phyloP scores from a whole-genome alignment of 2,113 vertebrate species.

The Dascyllus trimaculatus region DNA sequence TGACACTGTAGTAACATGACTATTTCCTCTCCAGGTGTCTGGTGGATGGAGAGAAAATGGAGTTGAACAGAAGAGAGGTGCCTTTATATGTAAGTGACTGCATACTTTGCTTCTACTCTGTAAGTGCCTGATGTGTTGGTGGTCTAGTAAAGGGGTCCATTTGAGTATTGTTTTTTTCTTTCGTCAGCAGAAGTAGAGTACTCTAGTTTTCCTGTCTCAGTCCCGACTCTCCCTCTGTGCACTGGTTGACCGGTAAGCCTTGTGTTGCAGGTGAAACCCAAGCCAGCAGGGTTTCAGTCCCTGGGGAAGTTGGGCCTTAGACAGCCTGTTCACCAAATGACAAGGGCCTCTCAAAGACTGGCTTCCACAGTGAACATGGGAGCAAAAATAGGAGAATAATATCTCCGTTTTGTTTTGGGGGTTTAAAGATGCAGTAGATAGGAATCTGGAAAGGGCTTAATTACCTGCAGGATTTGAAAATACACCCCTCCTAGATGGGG shows the following conservation, averaged over 20 bases:
- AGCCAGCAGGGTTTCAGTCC: constrained; percentile 62
- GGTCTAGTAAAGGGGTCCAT: not conserved
- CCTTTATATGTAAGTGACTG: constrained; percentile 92
- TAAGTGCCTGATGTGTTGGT: not conserved
- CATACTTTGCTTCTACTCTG: not conserved
- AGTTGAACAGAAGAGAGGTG: constrained; percentile 88
- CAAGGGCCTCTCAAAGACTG: constrained; percentile 21
- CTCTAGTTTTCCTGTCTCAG: constrained; percentile 18
- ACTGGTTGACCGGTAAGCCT: constrained; percentile 41
- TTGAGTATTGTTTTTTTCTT: not conserved
- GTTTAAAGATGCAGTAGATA: not conserved
- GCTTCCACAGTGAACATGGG: not conserved
- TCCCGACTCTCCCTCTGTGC: constrained; percentile 10
- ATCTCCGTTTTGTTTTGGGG: constrained; percentile 9
- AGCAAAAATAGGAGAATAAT: constrained; percentile 17
- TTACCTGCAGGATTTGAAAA: too few species aligned
- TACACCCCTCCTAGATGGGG: too few species aligned
- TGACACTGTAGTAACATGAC: constrained; percentile 24
- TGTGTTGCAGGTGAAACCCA: constrained; percentile 73
- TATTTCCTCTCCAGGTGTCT: constrained; percentile 69
- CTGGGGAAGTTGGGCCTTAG: constrained; percentile 46
- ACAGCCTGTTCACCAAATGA: constrained; percentile 46
- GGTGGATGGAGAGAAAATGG: constrained; percentile 89
- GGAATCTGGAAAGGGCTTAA: too few species aligned
- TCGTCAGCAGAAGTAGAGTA: constrained; percentile 10